Percentiles rank a stretch among this genome's conserved stretches.
phyloP scores from a whole-genome alignment of 1,140 invertebrate genomes.

The Metopolophium dirhodum region DNA sequence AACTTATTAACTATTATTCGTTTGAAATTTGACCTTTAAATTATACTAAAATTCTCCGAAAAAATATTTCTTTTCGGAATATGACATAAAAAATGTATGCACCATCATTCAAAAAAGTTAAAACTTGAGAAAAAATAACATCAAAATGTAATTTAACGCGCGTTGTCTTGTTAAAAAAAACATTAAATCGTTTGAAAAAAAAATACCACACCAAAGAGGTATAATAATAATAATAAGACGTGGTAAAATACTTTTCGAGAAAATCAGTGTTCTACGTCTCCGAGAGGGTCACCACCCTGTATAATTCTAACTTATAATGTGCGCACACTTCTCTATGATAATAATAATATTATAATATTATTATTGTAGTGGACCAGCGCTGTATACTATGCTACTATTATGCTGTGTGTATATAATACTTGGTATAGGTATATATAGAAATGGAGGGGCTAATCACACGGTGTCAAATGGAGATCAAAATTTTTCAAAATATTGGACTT shows the following conservation, averaged over 20 bases:
- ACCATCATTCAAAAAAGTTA: neutral
- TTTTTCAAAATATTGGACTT: neutral
- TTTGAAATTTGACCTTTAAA: neutral
- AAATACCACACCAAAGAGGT: neutral
- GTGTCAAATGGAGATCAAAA: neutral
- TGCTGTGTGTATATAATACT: too few relatives aligned
- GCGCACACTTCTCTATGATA: neutral
- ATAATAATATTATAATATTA: too few relatives aligned
- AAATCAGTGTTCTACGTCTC: neutral
- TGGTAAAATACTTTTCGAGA: neutral
- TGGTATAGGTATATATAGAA: neutral
- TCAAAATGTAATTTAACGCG: neutral
- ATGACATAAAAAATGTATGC: neutral
- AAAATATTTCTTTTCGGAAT: neutral
- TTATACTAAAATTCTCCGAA: neutral
- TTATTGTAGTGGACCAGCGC: too few relatives aligned
- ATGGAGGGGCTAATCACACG: neutral
- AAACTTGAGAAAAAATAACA: neutral
- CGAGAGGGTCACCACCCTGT: neutral
- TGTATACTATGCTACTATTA: too few relatives aligned
- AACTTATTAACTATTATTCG: neutral
- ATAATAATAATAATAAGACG: too few relatives aligned
- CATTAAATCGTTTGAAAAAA: neutral
- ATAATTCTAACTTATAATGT: neutral
- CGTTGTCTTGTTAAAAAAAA: neutral